Percentiles rank a stretch among this genome's conserved stretches.
These are phyloP conservation scores for Eristalis intricaria DNA, from an alignment of 2,888 invertebrate species.

Conservation along the genomic window DNA sequence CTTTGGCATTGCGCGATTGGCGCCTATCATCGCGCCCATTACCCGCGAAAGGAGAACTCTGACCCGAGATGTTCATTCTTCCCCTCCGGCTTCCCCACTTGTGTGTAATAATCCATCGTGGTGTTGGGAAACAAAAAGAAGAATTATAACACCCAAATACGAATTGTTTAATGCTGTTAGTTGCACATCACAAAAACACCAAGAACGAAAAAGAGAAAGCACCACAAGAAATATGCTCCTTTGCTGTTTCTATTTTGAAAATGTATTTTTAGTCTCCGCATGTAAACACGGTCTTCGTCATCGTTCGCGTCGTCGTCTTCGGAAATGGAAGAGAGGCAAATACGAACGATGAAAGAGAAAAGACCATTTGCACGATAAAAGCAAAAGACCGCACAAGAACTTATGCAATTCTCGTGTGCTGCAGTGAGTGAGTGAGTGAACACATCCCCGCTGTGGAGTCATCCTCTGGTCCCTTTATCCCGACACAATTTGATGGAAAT, in stretches of 20 bases:
- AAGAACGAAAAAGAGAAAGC: constrained; percentile 5
- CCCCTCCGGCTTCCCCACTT: neutral
- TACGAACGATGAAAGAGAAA: neutral
- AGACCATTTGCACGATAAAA: constrained; percentile 49
- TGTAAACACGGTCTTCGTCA: constrained; percentile 42
- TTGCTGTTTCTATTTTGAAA: constrained; percentile 53
- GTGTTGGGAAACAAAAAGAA: neutral
- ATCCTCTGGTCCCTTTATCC: constrained; percentile 12
- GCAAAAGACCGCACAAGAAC: constrained; percentile 56
- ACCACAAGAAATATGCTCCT: constrained; percentile 36
- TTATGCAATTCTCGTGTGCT: constrained; percentile 59
- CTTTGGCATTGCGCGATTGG: neutral
- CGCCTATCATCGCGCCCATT: neutral
- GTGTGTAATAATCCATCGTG: neutral
- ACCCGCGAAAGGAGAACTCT: neutral
- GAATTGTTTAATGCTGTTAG: constrained; percentile 1
- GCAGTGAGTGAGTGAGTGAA: constrained; percentile 10
- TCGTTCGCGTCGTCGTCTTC: constrained; percentile 4
- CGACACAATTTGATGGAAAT: constrained; percentile 55
- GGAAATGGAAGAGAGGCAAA: neutral
- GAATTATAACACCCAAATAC: neutral
- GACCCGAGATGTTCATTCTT: neutral
- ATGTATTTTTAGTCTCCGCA: constrained; percentile 54
- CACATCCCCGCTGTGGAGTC: constrained; percentile 25
- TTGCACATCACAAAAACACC: neutral